These are phyloP conservation scores for Vespertilio murinus DNA, from an alignment of 2,797 vertebrate genomes.

Conservation along the genomic window DNA sequence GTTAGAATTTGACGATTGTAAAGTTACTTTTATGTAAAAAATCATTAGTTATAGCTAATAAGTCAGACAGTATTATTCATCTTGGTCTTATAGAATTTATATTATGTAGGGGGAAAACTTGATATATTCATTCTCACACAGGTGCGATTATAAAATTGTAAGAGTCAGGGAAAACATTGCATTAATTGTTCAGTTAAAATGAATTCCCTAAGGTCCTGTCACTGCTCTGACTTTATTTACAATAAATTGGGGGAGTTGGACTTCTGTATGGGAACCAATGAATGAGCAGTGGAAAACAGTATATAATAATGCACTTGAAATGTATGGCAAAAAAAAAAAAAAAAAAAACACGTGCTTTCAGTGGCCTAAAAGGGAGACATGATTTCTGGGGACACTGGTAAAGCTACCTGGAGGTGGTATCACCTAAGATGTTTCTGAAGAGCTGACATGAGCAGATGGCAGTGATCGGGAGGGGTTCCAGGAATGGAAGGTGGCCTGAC, in stretches of 20 bases:
- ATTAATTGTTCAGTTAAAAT: not conserved
- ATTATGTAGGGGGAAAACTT: not conserved
- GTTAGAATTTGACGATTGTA: not conserved
- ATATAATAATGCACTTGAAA: not conserved
- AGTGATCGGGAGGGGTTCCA: not conserved
- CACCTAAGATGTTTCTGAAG: not conserved
- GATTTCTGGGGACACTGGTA: not conserved
- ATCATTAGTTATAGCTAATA: not conserved
- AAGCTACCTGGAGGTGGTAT: not conserved
- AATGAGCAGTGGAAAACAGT: not conserved
- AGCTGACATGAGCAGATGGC: not conserved
- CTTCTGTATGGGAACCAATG: not conserved
- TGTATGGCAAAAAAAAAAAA: not conserved
- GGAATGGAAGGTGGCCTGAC: not conserved
- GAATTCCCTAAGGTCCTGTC: not conserved
- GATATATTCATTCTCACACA: not conserved
- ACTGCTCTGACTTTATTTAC: not conserved
- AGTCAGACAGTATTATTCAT: not conserved
- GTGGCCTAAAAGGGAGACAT: not conserved
- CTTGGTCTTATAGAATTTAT: not conserved
- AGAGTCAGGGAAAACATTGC: not conserved
- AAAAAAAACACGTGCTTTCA: not conserved
- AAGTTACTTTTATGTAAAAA: slow-evolving; percentile 44
- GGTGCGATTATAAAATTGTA: not conserved
- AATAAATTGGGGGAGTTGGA: not conserved